Conservation (phyloP, 2,113 vertebrate genomes). For the Ictalurus furcatus region DNA sequence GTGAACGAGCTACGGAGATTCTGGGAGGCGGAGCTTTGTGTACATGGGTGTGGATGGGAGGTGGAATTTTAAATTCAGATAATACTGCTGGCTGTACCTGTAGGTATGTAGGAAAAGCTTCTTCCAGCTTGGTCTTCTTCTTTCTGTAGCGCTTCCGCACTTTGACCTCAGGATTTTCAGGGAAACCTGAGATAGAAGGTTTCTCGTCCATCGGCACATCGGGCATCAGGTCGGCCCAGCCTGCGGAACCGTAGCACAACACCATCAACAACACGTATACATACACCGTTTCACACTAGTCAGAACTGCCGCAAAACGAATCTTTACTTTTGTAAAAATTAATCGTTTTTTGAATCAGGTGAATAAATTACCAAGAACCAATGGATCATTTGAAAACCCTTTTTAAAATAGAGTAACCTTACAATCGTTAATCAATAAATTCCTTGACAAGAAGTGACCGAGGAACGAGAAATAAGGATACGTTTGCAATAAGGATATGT, state of each 20-base stretch:
- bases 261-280: neutral
- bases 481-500: neutral
- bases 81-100: slow-evolving; percentile 73
- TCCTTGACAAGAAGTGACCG: neutral
- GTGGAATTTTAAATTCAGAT: neutral
- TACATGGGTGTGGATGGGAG: neutral
- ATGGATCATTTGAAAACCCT: neutral
- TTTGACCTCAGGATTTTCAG: slow-evolving; percentile 77
- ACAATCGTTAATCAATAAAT: neutral
- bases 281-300: neutral
- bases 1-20: neutral
- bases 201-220: slow-evolving; percentile 84
- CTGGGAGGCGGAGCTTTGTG: neutral
- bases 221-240: slow-evolving; percentile 85
- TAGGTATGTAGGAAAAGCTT: slow-evolving; percentile 92
- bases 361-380: neutral
- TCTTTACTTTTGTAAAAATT: neutral
- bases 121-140: slow-evolving; percentile 97
- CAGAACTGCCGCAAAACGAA: neutral
- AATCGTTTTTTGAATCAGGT: neutral
- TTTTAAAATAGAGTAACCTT: neutral
- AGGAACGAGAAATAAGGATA: neutral
- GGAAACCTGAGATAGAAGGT: slow-evolving; percentile 79
- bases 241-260: slow-evolving; percentile 53
- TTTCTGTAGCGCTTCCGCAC: slow-evolving; percentile 96